These are phyloP conservation scores for Tachina lurida DNA, from an alignment of 2,888 invertebrate species.

Conservation along the genomic window DNA sequence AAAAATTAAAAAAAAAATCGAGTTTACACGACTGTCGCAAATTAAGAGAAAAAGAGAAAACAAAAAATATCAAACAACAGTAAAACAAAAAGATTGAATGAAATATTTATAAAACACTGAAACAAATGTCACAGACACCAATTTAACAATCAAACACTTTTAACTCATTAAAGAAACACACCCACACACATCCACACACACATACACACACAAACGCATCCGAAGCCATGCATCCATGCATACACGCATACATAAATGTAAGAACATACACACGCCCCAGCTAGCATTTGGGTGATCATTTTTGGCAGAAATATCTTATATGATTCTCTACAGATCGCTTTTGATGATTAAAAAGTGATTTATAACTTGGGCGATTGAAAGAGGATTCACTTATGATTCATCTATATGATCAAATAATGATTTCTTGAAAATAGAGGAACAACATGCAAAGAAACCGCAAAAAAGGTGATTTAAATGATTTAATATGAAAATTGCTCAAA, in stretches of 20 bases:
- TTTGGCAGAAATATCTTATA: no score
- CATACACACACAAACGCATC: neutral
- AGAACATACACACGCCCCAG: no score
- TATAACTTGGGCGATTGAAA: no score
- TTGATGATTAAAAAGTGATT: no score
- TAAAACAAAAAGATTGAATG: neutral
- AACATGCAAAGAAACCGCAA: no score
- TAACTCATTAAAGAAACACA: constrained; percentile 47
- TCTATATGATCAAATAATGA: no score
- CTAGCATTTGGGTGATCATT: no score
- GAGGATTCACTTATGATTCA: no score
- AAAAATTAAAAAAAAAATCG: neutral
- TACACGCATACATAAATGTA: neutral
- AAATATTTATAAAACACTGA: constrained; percentile 21
- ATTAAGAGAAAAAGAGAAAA: constrained; percentile 27
- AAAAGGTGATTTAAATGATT: no score
- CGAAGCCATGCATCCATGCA: neutral
- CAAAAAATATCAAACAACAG: constrained; percentile 20
- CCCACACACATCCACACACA: neutral
- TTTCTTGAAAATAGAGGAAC: no score
- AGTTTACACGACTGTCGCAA: constrained; percentile 47
- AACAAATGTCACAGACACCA: constrained; percentile 70
- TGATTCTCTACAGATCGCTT: no score
- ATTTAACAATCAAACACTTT: constrained; percentile 66
- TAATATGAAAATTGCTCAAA: no score